Conservation (phyloP, 2,888 invertebrate species). For the Polia nebulosa region DNA sequence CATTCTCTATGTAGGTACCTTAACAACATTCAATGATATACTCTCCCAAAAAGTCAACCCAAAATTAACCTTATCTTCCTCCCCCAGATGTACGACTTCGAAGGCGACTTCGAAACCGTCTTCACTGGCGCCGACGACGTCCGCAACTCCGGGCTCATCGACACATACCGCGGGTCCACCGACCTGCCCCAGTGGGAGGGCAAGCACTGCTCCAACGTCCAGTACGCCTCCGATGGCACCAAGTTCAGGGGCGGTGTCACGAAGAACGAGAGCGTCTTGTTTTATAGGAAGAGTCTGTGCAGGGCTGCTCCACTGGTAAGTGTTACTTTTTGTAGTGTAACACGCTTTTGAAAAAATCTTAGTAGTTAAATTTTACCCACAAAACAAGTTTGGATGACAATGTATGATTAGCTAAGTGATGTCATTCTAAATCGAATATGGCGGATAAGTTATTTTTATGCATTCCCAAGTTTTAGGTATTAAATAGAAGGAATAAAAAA, state of each 20-base stretch:
- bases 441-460: too few relatives aligned
- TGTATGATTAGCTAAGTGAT: too few relatives aligned
- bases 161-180: conserved; percentile 94
- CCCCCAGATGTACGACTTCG: conserved; percentile 95
- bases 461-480: too few relatives aligned
- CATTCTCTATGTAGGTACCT: too few relatives aligned
- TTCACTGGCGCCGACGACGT: conserved; percentile 93
- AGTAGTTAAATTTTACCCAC: too few relatives aligned
- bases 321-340: neutral
- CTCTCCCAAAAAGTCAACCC: neutral
- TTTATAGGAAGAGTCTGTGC: conserved; percentile 96
- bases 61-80: neutral
- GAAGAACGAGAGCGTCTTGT: conserved; percentile 93
- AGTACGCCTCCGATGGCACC: conserved; percentile 95
- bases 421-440: too few relatives aligned
- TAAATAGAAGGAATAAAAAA: too few relatives aligned
- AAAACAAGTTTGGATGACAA: too few relatives aligned
- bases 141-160: conserved; percentile 93
- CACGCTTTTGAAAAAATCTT: too few relatives aligned
- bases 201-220: conserved; percentile 94
- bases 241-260: conserved; percentile 94
- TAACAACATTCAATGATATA: too few relatives aligned
- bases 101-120: conserved; percentile 95
- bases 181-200: conserved; percentile 95
- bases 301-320: conserved; percentile 95